Base-by-base conservation (phyloP, 2,113 vertebrate genomes). In the Canis aureus region DNA sequence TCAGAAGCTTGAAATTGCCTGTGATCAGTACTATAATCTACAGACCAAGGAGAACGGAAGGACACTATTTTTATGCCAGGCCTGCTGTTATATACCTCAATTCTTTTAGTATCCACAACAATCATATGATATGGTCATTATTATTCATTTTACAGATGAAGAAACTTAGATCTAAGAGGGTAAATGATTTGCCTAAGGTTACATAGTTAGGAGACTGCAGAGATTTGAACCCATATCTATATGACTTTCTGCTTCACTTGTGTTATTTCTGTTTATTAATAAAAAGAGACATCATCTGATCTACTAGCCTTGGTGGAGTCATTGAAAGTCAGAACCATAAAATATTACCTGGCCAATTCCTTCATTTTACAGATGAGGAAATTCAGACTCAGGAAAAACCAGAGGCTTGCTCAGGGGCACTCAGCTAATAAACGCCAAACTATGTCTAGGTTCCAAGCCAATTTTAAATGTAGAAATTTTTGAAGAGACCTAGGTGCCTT, bases 401-500 rank as follows among this genome's bases (percentile, higher is more conserved):
- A 76, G 69, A 91, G 53, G 82, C 51, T 91, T 94, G 29, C 60
- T 88, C 66, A 91, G 80, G 80, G 89, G 93, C 76, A 94, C 32
- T 95, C 76, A 93, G n/a, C 32, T 93, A 64, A 89, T 69, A 91
- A 59, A 92, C 97, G 15, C 49, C 62, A 76, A 78, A 82, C 12
- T 71, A 59, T 5, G 55, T 94, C 55, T 92, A 60, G 66, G 22
- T 95, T 97, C 66, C 66, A 97, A 93, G 82, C 25, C 43, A 96
- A 49, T 27, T 95, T 32, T 85, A 85, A 93, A 89, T 55, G 74
- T 93, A 95, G 55, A 67, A 92, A 82, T 88, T 93, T 96, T 96
- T 35, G 38, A 27, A 93, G 64, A 85, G 60, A 84, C 60, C 38
- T 35, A 86, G 43, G 78, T 96, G 20, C 2, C 32, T 96, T 16